Percentiles rank a stretch among this genome's conserved stretches.
Evolutionary conservation across 2,113 vertebrate species (phyloP).

Genomic region (Hyla sarda): DNA sequence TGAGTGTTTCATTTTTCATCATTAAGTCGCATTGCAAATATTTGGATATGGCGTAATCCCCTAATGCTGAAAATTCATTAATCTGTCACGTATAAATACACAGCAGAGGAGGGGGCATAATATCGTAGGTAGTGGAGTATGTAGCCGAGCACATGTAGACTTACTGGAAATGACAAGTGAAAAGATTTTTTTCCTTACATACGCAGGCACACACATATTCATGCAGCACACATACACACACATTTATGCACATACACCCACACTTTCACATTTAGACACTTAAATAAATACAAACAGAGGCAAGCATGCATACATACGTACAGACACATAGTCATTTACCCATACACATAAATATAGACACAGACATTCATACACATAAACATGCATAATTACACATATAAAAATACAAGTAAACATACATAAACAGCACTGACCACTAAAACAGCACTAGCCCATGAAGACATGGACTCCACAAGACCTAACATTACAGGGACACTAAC

Average conservation of each 20-base stretch:
- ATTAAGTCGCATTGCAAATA: slow-evolving; percentile 28
- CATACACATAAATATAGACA: not conserved
- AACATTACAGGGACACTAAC: no score
- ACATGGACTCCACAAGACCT: no score
- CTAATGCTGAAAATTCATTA: not conserved
- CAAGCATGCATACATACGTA: not conserved
- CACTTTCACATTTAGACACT: not conserved
- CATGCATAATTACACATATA: no score
- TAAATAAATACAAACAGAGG: not conserved
- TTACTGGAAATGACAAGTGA: no score
- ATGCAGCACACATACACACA: no score
- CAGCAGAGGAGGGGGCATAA: not conserved
- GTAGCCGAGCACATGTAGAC: not conserved
- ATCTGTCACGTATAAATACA: not conserved
- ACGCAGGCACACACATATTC: no score
- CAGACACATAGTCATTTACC: not conserved
- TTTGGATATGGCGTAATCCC: not conserved
- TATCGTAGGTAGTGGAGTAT: not conserved
- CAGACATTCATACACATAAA: no score
- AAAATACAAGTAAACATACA: no score
- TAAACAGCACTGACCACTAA: no score
- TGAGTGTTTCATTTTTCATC: slow-evolving; percentile 16
- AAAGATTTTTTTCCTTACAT: no score
- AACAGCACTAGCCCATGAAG: no score
- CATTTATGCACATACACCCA: not conserved